Conservation (phyloP, 2,888 invertebrate genomes). For the Pollenia griseotomentosa region DNA sequence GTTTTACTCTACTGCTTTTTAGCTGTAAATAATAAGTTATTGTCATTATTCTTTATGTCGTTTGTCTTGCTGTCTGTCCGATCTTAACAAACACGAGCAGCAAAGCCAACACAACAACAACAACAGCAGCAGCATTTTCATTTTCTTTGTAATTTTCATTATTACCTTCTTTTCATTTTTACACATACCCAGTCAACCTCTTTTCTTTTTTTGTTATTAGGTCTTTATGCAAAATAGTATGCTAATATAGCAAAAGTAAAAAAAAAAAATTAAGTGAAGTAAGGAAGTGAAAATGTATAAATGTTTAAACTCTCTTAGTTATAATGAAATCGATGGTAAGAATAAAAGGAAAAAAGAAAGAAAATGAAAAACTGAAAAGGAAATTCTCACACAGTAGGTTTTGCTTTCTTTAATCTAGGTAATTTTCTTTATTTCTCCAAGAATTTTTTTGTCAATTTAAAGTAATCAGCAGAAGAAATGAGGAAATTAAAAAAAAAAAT, state of each 20-base stretch:
- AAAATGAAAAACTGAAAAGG: constrained; percentile 14
- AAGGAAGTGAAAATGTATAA: constrained; percentile 36
- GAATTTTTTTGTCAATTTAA: constrained; percentile 7
- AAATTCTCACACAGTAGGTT: constrained; percentile 63
- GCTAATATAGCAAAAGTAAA: constrained; percentile 50
- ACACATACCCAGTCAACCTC: background rate
- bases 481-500: background rate
- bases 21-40: constrained; percentile 50
- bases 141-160: constrained; percentile 63
- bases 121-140: constrained; percentile 36
- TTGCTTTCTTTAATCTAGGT: constrained; percentile 26
- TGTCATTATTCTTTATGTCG: constrained; percentile 49
- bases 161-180: constrained; percentile 59
- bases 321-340: constrained; percentile 45
- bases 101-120: constrained; percentile 13
- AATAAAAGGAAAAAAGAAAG: background rate
- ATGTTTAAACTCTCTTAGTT: constrained; percentile 19
- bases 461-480: background rate
- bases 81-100: constrained; percentile 7
- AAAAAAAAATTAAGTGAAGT: constrained; percentile 14
- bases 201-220: constrained; percentile 58
- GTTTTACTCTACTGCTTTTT: constrained; percentile 52
- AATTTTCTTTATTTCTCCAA: constrained; percentile 16
- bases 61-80: constrained; percentile 30
- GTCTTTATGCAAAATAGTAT: constrained; percentile 74